phyloP scores from a whole-genome alignment of 2,113 vertebrate genomes.

The Aplodontia rufa region DNA sequence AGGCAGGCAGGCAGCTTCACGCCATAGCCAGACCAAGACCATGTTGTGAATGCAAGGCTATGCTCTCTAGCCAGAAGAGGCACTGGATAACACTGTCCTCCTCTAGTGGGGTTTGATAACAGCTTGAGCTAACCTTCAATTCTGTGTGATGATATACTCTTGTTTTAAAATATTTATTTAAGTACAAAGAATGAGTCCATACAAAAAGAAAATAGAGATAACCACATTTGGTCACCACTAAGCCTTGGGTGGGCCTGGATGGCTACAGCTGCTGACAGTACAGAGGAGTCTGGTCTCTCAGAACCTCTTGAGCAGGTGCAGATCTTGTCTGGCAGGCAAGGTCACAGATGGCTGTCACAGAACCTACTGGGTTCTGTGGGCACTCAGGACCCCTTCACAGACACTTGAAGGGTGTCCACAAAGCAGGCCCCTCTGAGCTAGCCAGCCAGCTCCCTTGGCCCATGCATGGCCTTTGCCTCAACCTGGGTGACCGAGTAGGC shows the following conservation, averaged over 20 bases:
- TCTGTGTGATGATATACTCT: neutral
- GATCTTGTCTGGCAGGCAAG: neutral
- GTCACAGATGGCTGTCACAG: neutral
- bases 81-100: no score
- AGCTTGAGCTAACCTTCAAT: neutral
- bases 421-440: neutral
- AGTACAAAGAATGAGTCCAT: constrained; percentile 50
- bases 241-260: neutral
- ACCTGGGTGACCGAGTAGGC: no score
- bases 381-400: neutral
- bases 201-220: constrained; percentile 10
- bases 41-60: neutral
- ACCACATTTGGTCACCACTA: neutral
- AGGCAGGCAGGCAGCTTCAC: neutral
- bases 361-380: neutral
- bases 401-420: neutral
- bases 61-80: no score
- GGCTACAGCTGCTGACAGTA: neutral
- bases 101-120: neutral
- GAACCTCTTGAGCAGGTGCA: neutral
- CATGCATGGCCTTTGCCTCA: neutral
- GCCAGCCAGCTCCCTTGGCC: neutral
- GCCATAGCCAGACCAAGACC: neutral
- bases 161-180: constrained; percentile 74
- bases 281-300: neutral